These are phyloP conservation scores for Oplegnathus fasciatus DNA, from an alignment of 2,113 vertebrate genomes.

Conservation along the genomic window DNA sequence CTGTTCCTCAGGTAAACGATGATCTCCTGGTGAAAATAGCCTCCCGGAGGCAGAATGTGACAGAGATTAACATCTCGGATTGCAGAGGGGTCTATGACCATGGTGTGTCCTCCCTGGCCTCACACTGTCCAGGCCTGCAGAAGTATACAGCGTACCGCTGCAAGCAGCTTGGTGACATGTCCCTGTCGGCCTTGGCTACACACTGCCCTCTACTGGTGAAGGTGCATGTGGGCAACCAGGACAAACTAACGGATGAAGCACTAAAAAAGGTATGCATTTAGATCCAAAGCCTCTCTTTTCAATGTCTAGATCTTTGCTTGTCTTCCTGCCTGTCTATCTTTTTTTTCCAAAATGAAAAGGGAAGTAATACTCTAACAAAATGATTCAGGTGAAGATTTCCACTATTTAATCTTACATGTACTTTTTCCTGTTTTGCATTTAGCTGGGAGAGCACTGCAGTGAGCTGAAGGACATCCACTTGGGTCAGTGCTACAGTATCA, in stretches of 20 bases:
- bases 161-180: conserved; percentile 96
- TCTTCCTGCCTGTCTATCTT: neutral
- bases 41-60: conserved; percentile 95
- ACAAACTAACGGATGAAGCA: conserved; percentile 94
- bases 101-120: conserved; percentile 92
- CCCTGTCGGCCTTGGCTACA: conserved; percentile 90
- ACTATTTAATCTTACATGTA: neutral
- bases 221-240: conserved; percentile 97
- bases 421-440: conserved; percentile 36
- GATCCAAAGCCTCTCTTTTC: neutral
- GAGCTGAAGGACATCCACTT: conserved; percentile 97
- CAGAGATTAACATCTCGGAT: conserved; percentile 98
- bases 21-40: conserved; percentile 96
- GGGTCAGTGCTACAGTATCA: conserved; percentile 97
- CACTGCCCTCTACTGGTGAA: conserved; percentile 96
- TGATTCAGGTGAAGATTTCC: neutral
- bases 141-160: conserved; percentile 96
- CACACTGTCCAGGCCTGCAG: conserved; percentile 93
- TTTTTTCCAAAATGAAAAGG: neutral
- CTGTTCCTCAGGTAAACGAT: conserved; percentile 89
- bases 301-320: neutral
- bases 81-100: conserved; percentile 95
- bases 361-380: neutral
- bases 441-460: conserved; percentile 94
- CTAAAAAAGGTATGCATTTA: conserved; percentile 90